A percentile compares a stretch with the other conserved stretches of the same genome.
Evolutionary conservation across 2,113 vertebrate genomes (phyloP).

Genomic region (Ramphastos sulfuratus): DNA sequence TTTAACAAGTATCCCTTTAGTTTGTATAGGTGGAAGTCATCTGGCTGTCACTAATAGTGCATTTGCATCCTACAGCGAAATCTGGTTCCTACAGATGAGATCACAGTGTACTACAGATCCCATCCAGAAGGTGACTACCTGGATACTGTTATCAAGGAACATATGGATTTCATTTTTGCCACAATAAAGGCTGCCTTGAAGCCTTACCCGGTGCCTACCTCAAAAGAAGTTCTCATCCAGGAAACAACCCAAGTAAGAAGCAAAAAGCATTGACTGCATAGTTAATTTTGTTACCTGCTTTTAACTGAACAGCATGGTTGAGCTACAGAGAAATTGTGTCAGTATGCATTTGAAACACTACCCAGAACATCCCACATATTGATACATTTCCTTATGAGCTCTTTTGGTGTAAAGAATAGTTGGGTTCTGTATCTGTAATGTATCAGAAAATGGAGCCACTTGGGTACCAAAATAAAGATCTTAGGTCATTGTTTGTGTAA

Average conservation of each 20-base stretch:
- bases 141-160: constrained; percentile 85
- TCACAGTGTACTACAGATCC: constrained; percentile 86
- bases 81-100: constrained; percentile 93
- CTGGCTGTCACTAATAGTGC: neutral
- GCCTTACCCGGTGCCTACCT: constrained; percentile 83
- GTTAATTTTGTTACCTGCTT: neutral
- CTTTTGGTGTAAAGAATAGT: neutral
- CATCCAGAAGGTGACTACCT: constrained; percentile 86
- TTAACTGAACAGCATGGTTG: neutral
- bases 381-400: neutral
- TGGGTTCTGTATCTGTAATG: neutral
- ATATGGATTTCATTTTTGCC: constrained; percentile 91
- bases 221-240: constrained; percentile 85
- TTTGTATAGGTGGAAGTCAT: neutral
- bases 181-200: constrained; percentile 90
- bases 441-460: neutral
- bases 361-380: too few relatives aligned
- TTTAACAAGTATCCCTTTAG: neutral
- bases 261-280: neutral
- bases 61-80: constrained; percentile 76
- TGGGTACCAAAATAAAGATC: neutral
- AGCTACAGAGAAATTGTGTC: neutral
- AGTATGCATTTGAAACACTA: neutral
- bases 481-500: neutral
- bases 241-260: constrained; percentile 88